Evolutionary conservation across 1,140 invertebrate species (phyloP).

Genomic region (Elysia chlorotica): DNA sequence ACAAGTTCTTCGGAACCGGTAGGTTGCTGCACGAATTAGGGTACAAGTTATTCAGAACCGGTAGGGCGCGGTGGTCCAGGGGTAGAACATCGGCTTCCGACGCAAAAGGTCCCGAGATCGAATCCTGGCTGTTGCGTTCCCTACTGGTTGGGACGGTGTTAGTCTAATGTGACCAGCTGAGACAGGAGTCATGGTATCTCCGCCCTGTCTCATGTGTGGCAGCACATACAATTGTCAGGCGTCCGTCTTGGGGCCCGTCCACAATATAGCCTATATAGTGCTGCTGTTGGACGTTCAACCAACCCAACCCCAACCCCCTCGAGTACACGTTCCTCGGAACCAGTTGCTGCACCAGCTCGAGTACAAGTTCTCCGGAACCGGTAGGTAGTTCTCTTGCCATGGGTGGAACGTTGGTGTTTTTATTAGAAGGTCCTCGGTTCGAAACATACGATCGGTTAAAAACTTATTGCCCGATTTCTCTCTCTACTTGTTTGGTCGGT

Average conservation of each 20-base stretch:
- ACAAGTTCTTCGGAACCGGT: slow-evolving; percentile 36
- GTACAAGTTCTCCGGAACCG: slow-evolving; percentile 36
- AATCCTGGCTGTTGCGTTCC: not conserved
- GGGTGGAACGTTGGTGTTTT: not conserved
- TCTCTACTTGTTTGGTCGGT: too few species aligned
- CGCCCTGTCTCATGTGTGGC: too few species aligned
- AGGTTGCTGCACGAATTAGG: not conserved
- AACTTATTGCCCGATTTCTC: too few species aligned
- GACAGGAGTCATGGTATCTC: too few species aligned
- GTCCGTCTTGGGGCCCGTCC: too few species aligned
- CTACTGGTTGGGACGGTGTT: not conserved
- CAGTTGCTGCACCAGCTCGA: slow-evolving; percentile 26
- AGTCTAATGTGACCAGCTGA: too few species aligned
- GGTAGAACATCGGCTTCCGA: not conserved
- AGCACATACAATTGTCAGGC: too few species aligned
- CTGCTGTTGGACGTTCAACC: too few species aligned
- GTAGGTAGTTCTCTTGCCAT: slow-evolving; percentile 7
- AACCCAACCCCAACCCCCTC: too few species aligned
- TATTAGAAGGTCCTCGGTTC: not conserved
- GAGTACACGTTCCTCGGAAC: too few species aligned
- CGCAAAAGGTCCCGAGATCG: not conserved
- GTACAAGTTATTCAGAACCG: not conserved
- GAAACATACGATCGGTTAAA: too few species aligned
- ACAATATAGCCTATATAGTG: too few species aligned
- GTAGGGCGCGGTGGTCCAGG: not conserved